Conservation (phyloP, 2,113 vertebrate genomes). For the Paralichthys olivaceus region DNA sequence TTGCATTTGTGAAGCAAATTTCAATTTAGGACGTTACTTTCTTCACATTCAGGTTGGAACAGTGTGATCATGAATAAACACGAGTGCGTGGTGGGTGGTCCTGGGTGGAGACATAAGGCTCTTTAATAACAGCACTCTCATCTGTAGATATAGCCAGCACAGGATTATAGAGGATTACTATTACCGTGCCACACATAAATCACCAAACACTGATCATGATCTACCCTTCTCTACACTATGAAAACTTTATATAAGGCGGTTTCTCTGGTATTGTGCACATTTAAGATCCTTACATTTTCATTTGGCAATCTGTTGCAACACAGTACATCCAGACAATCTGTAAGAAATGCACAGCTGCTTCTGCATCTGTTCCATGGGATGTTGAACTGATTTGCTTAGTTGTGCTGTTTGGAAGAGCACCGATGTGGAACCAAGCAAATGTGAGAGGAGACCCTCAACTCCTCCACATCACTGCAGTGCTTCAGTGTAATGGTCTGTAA, state of each 20-base stretch:
- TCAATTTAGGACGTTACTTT: neutral
- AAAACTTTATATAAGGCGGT: no score
- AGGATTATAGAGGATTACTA: slow-evolving; percentile 78
- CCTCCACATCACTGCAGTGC: neutral
- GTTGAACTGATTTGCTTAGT: neutral
- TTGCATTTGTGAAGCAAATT: neutral
- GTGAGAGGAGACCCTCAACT: neutral
- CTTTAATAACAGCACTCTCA: slow-evolving; percentile 49
- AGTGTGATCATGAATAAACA: neutral
- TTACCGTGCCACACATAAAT: slow-evolving; percentile 47
- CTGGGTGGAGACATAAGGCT: slow-evolving; percentile 28
- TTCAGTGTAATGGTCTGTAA: neutral
- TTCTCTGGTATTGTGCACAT: neutral
- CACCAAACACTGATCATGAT: slow-evolving; percentile 36
- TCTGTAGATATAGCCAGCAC: slow-evolving; percentile 57
- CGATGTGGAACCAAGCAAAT: neutral
- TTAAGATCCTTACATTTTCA: neutral
- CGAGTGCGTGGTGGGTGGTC: neutral
- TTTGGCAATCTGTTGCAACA: no score
- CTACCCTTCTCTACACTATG: neutral
- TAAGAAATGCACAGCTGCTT: neutral
- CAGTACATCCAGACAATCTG: neutral
- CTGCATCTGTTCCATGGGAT: slow-evolving; percentile 5
- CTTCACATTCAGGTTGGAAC: neutral
- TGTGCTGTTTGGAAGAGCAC: neutral